Evolutionary conservation across 2,113 vertebrate genomes (phyloP).

Genomic region (Otocyon megalotis): DNA sequence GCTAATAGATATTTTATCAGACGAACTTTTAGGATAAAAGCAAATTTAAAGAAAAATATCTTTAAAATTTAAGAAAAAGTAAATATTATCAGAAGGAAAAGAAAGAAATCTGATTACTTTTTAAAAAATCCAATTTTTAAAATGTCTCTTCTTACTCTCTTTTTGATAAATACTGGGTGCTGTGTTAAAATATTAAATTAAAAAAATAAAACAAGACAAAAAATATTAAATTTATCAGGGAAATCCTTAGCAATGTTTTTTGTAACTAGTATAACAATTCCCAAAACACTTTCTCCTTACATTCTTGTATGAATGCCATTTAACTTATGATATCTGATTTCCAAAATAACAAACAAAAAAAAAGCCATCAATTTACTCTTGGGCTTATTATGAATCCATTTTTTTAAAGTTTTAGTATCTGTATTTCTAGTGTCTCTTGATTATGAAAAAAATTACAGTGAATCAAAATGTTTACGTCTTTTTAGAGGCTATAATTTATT

Average conservation of each 20-base stretch:
- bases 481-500: constrained; percentile 37
- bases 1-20: constrained; percentile 16
- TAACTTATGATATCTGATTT: constrained; percentile 23
- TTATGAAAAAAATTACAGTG: constrained; percentile 26
- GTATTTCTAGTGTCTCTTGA: constrained; percentile 18
- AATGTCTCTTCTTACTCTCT: background rate
- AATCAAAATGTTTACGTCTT: constrained; percentile 44
- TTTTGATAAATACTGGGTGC: background rate
- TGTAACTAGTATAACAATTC: background rate
- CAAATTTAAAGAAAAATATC: constrained; percentile 46
- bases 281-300: background rate
- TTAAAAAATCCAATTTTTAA: background rate
- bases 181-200: background rate
- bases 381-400: background rate
- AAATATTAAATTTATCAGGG: background rate
- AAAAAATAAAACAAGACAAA: no score
- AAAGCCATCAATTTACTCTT: background rate
- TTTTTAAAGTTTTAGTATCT: constrained; percentile 35
- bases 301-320: background rate
- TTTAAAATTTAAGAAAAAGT: constrained; percentile 34
- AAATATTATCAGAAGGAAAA: constrained; percentile 32
- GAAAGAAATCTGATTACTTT: constrained; percentile 5
- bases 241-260: background rate
- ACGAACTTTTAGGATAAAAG: constrained; percentile 47
- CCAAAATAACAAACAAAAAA: background rate